These are phyloP conservation scores for Trissolcus japonicus DNA, from an alignment of 2,888 invertebrate species.

Conservation along the genomic window DNA sequence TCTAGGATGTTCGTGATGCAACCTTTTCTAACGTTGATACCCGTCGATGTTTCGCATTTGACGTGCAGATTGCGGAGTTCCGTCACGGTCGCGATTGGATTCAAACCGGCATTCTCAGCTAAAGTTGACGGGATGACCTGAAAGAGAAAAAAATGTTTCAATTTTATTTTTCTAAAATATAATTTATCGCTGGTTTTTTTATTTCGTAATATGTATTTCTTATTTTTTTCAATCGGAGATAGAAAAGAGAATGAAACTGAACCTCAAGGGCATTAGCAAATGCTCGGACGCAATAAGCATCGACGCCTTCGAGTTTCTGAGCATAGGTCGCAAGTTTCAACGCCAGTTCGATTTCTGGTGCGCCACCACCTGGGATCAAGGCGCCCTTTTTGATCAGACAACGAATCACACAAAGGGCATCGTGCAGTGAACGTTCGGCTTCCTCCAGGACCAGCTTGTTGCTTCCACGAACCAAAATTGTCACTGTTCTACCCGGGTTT, in stretches of 20 bases:
- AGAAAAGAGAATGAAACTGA: conserved; percentile 1
- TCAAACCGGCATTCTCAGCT: conserved; percentile 94
- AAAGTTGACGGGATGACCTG: conserved; percentile 91
- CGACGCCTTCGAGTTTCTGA: conserved; percentile 91
- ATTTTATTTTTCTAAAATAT: too few species aligned
- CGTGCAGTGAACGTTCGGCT: conserved; percentile 89
- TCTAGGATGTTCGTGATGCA: conserved; percentile 97
- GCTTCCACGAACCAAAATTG: conserved; percentile 92
- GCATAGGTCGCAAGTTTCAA: conserved; percentile 88
- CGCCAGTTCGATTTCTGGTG: conserved; percentile 97
- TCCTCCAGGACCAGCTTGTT: conserved; percentile 89
- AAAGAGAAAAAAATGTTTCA: not conserved
- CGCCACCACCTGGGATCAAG: conserved; percentile 96
- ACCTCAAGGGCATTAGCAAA: conserved; percentile 96
- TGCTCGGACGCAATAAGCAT: conserved; percentile 96
- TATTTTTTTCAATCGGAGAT: not conserved
- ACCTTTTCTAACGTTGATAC: conserved; percentile 97
- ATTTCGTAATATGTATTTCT: not conserved
- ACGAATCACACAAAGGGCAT: conserved; percentile 93
- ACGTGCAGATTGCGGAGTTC: conserved; percentile 96
- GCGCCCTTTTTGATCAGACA: conserved; percentile 96
- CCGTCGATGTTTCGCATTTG: conserved; percentile 88
- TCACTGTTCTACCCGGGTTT: conserved; percentile 92
- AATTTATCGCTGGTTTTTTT: not conserved
- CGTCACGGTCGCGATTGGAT: conserved; percentile 96